Evolutionary conservation across 2,888 invertebrate species (phyloP).

Genomic region (Caenorhabditis japonica): DNA sequence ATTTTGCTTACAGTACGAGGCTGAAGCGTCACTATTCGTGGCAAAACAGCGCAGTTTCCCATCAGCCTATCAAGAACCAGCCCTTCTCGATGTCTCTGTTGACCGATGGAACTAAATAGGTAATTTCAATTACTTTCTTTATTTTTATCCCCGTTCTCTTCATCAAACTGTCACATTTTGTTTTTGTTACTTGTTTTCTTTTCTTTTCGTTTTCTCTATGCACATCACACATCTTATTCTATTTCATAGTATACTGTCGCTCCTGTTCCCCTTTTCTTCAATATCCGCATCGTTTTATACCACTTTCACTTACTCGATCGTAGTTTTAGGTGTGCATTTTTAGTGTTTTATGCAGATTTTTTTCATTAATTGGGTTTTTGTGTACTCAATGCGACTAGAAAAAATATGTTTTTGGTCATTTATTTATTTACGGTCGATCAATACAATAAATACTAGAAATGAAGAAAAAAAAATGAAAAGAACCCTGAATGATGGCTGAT

Average conservation of each 20-base stretch:
- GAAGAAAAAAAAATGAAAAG: conserved; percentile 8
- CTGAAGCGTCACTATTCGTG: conserved; percentile 2
- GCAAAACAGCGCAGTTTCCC: conserved; percentile 42
- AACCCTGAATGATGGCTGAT: conserved; percentile 46
- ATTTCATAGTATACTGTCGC: conserved; percentile 5
- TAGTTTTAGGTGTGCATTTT: not conserved
- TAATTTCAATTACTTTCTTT: not conserved
- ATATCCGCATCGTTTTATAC: not conserved
- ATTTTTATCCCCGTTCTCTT: not conserved
- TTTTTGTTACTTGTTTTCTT: conserved; percentile 22
- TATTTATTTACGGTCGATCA: too few relatives aligned
- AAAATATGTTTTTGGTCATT: too few relatives aligned
- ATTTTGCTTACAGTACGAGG: conserved; percentile 15
- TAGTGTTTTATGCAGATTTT: conserved; percentile 1
- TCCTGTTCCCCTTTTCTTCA: not conserved
- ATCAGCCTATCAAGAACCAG: conserved; percentile 48
- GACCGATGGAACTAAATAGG: conserved; percentile 44
- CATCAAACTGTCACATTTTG: conserved; percentile 12
- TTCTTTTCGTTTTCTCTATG: conserved; percentile 13
- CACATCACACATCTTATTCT: conserved; percentile 3
- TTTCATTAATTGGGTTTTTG: conserved; percentile 10
- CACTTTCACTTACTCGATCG: not conserved
- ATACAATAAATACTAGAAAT: not conserved
- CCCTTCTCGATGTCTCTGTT: conserved; percentile 50
- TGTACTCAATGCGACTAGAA: too few relatives aligned